These are phyloP conservation scores for Apodemus agrarius DNA, from an alignment of 2,797 vertebrate species.

Conservation along the genomic window DNA sequence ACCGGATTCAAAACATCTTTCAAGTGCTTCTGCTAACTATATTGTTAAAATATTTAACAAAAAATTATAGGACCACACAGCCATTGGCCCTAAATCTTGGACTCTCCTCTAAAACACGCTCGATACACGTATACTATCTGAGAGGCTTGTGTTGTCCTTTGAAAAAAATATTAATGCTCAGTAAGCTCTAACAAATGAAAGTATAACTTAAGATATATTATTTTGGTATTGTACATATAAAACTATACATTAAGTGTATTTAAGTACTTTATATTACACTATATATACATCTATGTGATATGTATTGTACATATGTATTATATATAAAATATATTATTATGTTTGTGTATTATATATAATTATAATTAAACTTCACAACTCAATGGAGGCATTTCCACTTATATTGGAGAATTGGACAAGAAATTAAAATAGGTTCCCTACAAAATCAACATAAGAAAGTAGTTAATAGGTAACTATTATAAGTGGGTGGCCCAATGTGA, in stretches of 20 bases:
- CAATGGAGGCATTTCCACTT: not conserved
- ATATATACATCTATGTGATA: not conserved
- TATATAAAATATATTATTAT: not conserved
- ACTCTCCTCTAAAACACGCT: constrained; percentile 18
- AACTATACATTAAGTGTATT: not conserved
- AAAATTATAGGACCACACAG: not conserved
- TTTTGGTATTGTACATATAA: not conserved
- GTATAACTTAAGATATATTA: constrained; percentile 20
- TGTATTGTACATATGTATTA: not conserved
- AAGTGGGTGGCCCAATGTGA: not conserved
- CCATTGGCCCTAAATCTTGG: not conserved
- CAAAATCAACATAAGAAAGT: not conserved
- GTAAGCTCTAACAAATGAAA: constrained; percentile 24
- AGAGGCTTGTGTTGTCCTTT: not conserved
- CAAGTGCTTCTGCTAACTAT: not conserved
- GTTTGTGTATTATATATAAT: not conserved
- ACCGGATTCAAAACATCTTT: not conserved
- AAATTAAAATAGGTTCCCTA: not conserved
- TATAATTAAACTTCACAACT: constrained; percentile 29
- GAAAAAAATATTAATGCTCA: constrained; percentile 39
- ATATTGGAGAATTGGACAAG: not conserved
- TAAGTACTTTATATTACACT: not conserved
- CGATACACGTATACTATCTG: not conserved
- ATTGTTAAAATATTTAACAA: constrained; percentile 43
- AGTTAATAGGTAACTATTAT: not conserved